phyloP scores from a whole-genome alignment of 1,140 invertebrate genomes.

The Aphaenogaster floridana region DNA sequence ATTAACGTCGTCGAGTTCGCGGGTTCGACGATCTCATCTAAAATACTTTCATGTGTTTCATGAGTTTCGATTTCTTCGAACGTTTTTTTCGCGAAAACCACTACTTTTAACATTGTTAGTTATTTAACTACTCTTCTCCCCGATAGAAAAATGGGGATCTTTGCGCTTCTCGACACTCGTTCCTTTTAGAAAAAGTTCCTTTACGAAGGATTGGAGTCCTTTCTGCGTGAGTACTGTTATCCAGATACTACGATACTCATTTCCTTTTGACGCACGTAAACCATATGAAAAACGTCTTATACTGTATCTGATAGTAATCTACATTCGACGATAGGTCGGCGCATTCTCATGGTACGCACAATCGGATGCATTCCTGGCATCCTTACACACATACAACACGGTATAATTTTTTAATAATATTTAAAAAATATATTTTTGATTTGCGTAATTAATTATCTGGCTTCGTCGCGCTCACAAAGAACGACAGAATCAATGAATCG shows the following conservation, averaged over 20 bases:
- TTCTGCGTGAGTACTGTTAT: not conserved
- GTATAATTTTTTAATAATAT: too few relatives aligned
- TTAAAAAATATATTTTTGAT: too few relatives aligned
- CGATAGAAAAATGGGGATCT: not conserved
- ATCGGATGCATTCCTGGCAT: too few relatives aligned
- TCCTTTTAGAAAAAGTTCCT: not conserved
- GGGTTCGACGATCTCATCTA: slow-evolving; percentile 70
- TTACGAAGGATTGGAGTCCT: slow-evolving; percentile 4
- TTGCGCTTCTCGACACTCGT: slow-evolving; percentile 13
- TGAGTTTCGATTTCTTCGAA: slow-evolving; percentile 52
- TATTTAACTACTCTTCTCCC: not conserved
- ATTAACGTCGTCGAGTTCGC: slow-evolving; percentile 41
- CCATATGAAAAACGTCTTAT: not conserved
- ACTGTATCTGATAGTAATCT: not conserved
- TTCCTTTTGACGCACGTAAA: not conserved
- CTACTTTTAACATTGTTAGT: slow-evolving; percentile 32
- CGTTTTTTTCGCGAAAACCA: slow-evolving; percentile 19
- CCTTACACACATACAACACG: too few relatives aligned
- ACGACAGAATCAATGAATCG: too few relatives aligned
- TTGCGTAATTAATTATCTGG: too few relatives aligned
- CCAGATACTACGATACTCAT: not conserved
- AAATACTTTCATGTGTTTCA: slow-evolving; percentile 78
- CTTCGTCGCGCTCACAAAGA: too few relatives aligned
- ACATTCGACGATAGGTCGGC: not conserved
- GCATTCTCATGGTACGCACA: too few relatives aligned